phyloP scores from a whole-genome alignment of 1,140 invertebrate genomes.

The Himalopsyche phryganea region DNA sequence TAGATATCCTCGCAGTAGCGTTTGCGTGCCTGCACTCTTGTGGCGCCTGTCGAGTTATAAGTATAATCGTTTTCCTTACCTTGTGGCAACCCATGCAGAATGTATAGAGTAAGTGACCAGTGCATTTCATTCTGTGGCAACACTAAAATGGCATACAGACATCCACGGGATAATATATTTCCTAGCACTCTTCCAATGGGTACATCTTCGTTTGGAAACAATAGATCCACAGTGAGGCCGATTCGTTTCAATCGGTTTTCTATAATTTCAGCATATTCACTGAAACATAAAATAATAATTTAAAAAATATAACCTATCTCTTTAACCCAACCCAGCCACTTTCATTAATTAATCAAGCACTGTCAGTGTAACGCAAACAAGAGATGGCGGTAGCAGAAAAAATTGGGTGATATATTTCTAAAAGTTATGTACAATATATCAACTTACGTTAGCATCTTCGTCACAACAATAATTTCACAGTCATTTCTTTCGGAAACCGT shows the following conservation, averaged over 20 bases:
- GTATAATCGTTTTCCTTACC: slow-evolving; percentile 54
- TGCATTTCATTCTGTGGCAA: slow-evolving; percentile 81
- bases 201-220: slow-evolving; percentile 87
- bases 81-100: slow-evolving; percentile 86
- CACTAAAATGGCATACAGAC: slow-evolving; percentile 84
- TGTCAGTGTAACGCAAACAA: no score
- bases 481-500: slow-evolving; percentile 67
- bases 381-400: no score
- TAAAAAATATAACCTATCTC: no score
- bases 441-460: slow-evolving; percentile 74
- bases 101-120: slow-evolving; percentile 84
- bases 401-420: slow-evolving; percentile 8
- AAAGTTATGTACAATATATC: no score
- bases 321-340: no score
- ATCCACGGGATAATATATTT: slow-evolving; percentile 79
- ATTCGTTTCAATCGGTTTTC: slow-evolving; percentile 77
- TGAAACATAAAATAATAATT: slow-evolving; percentile 49
- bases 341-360: no score
- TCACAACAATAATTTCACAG: slow-evolving; percentile 83
- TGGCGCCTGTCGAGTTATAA: no score
- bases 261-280: slow-evolving; percentile 86
- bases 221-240: slow-evolving; percentile 77
- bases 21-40: no score
- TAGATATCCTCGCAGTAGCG: no score
- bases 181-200: slow-evolving; percentile 75